Conservation (phyloP, 2,113 vertebrate genomes). For the Podocnemis expansa region DNA sequence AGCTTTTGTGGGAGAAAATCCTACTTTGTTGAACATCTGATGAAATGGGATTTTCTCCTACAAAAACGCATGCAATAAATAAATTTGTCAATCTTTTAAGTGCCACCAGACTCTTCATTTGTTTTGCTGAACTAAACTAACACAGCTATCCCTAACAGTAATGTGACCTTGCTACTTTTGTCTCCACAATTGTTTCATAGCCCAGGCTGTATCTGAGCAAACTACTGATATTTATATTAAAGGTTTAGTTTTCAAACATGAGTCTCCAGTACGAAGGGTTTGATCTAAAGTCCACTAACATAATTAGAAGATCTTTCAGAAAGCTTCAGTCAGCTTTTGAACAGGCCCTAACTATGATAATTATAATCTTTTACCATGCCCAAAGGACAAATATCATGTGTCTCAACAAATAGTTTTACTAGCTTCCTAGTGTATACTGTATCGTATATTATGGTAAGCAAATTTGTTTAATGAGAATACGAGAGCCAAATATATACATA, state of each 20-base stretch:
- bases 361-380: constrained; percentile 47
- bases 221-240: background rate
- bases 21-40: no score
- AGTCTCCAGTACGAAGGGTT: constrained; percentile 37
- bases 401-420: constrained; percentile 46
- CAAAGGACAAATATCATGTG: constrained; percentile 44
- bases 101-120: no score
- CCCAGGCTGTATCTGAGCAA: background rate
- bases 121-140: no score
- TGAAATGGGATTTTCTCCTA: no score
- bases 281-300: constrained; percentile 60
- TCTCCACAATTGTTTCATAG: background rate
- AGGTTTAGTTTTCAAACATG: constrained; percentile 28
- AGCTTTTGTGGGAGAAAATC: no score
- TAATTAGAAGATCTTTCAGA: constrained; percentile 54
- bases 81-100: no score
- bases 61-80: no score
- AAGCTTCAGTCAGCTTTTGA: constrained; percentile 47
- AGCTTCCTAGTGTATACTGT: constrained; percentile 37
- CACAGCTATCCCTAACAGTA: no score
- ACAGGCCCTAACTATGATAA: constrained; percentile 55
- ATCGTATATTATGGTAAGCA: constrained; percentile 18
- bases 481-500: background rate
- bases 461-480: constrained; percentile 5
- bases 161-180: background rate